Evolutionary conservation across 2,797 vertebrate species (phyloP).

Genomic region (Chrysocyon brachyurus): DNA sequence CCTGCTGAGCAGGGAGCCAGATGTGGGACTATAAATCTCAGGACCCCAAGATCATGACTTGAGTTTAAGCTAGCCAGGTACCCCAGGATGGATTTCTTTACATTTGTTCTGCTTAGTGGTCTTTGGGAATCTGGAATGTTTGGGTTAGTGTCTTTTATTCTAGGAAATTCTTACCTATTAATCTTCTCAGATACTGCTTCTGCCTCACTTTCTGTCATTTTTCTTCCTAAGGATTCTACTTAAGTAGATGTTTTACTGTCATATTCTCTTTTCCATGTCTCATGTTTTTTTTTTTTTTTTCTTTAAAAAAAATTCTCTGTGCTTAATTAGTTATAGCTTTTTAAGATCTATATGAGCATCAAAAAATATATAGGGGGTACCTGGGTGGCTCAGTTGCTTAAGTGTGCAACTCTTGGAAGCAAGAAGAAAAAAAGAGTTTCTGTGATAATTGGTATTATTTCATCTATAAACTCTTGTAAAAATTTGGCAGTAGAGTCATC

Average conservation of each 20-base stretch:
- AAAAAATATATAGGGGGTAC: not conserved
- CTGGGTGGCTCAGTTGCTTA: not conserved
- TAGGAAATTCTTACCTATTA: not conserved
- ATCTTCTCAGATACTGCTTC: not conserved
- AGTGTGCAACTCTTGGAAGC: not conserved
- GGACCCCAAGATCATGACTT: not conserved
- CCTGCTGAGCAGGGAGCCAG: not conserved
- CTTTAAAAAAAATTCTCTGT: not conserved
- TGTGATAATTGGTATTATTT: not conserved
- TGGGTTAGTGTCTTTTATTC: not conserved
- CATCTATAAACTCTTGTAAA: not conserved
- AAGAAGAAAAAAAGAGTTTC: not conserved
- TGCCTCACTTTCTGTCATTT: slow-evolving; percentile 18
- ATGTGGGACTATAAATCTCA: not conserved
- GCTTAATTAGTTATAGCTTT: not conserved
- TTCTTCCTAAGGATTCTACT: not conserved
- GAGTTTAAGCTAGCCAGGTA: not conserved
- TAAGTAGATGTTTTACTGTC: not conserved
- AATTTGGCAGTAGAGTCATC: not conserved
- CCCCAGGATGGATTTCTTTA: not conserved
- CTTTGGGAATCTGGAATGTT: not conserved
- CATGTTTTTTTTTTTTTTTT: not conserved
- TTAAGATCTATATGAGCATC: not conserved
- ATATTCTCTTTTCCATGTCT: not conserved
- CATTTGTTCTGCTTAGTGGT: not conserved